These are phyloP conservation scores for Peribatodes rhomboidaria DNA, from an alignment of 2,888 invertebrate species.

Conservation along the genomic window DNA sequence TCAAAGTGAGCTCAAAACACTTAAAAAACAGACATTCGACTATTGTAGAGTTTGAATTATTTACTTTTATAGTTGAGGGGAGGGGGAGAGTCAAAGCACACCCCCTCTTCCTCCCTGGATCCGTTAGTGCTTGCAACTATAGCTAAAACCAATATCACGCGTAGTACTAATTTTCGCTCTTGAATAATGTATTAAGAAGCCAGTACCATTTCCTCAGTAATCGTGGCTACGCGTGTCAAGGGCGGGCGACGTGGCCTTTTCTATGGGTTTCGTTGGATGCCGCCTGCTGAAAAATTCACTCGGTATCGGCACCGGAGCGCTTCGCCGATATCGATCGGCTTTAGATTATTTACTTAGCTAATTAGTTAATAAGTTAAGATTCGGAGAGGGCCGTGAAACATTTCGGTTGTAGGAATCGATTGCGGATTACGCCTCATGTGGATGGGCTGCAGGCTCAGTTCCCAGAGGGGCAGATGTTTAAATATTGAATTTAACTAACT, in stretches of 20 bases:
- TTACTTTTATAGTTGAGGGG: no score
- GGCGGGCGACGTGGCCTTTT: conserved; percentile 8
- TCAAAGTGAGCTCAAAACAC: neutral
- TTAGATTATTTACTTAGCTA: conserved; percentile 8
- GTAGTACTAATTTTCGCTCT: neutral
- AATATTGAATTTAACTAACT: no score
- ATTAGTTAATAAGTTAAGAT: conserved; percentile 3
- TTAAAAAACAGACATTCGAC: no score
- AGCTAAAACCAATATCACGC: neutral
- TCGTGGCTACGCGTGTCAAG: conserved; percentile 29
- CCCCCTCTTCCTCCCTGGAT: no score
- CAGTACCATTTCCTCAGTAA: conserved; percentile 33
- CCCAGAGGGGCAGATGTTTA: no score
- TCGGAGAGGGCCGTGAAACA: no score
- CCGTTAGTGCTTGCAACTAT: no score
- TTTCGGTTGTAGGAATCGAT: neutral
- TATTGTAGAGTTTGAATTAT: no score
- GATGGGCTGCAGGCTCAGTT: no score
- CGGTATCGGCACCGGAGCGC: conserved; percentile 20
- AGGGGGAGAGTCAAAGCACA: no score
- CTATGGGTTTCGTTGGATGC: no score
- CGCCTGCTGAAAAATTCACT: conserved; percentile 41
- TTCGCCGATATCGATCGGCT: conserved; percentile 16
- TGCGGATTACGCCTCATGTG: no score
- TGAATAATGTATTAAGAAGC: neutral